Base-by-base conservation (phyloP, 2,888 invertebrate genomes). In the Clusia tigrina region DNA sequence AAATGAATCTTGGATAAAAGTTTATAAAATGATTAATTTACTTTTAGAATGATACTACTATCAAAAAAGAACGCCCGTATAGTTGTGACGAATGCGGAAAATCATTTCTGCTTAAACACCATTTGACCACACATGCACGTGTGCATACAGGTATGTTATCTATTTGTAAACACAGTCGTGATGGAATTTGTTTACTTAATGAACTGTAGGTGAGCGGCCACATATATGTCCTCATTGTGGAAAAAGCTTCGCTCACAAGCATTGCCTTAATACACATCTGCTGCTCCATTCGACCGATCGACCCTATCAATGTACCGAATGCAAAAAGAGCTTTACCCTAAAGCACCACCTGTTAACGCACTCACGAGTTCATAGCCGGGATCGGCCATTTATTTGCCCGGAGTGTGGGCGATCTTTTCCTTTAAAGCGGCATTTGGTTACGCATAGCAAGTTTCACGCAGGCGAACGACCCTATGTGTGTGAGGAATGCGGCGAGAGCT, bases 401-500 rank as follows among this genome's bases (percentile, higher is more conserved):
- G 93, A 93, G 84, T 93, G 93, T 81, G 93, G 93, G 1, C 88
- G 92, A 67, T 88, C 92, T 37, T 93, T 93, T 83, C 92, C 93
- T 0, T 83, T 93, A 53, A 92, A 92, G 83, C 87, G 93, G 56
- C 93, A 93, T 76, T 85, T 93, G 56, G 93, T 92, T 26, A 93
- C 93, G 62, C 93, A 93, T 85, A 89, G 90, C 83, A 93, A 93
- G 86, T 93, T 91, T 82, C 93, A 93, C 83, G 92, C 92, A 24
- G 93, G 93, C 6, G 93, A 93, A 81, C 85, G 93, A 68, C 93
- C 93, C 1, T 92, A 89, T 77, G 90, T 96, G 79, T 96, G 95
- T 84, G 89, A 84, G 85, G 92, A 95, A 67, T 98, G 98, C 79
- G 92, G 91, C 2, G 98, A 98, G 84, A 94, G 95, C 66, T 96